Evolutionary conservation across 2,797 vertebrate species (phyloP).

Genomic region (Alca torda): DNA sequence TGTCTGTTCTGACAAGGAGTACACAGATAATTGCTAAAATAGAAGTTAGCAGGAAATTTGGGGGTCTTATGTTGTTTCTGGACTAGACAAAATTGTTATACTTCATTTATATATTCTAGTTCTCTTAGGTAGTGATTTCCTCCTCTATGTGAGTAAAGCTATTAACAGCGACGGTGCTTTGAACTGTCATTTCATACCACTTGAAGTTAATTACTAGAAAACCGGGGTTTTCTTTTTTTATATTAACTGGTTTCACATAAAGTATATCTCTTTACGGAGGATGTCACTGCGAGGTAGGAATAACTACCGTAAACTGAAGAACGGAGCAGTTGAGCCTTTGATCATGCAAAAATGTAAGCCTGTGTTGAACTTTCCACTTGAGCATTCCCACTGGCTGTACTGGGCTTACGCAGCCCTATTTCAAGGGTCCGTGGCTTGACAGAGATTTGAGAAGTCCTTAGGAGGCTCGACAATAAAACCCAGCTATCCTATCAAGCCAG

Average conservation of each 20-base stretch:
- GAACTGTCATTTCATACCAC: conserved; percentile 42
- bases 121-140: neutral
- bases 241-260: neutral
- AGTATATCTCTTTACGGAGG: neutral
- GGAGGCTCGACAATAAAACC: neutral
- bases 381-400: neutral
- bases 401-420: neutral
- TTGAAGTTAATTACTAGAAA: conserved; percentile 46
- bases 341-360: neutral
- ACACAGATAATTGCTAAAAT: neutral
- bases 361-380: neutral
- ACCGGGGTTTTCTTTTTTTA: neutral
- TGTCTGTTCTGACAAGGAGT: neutral
- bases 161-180: neutral
- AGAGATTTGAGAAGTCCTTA: conserved; percentile 21
- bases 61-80: neutral
- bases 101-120: neutral
- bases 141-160: neutral
- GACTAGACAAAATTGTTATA: neutral
- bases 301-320: neutral
- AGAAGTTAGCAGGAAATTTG: neutral
- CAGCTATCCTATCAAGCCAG: neutral
- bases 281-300: conserved; percentile 18
- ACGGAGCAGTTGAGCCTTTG: conserved; percentile 19
- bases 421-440: neutral